Conservation (phyloP, 2,797 vertebrate species). For the Moxostoma hubbsi region DNA sequence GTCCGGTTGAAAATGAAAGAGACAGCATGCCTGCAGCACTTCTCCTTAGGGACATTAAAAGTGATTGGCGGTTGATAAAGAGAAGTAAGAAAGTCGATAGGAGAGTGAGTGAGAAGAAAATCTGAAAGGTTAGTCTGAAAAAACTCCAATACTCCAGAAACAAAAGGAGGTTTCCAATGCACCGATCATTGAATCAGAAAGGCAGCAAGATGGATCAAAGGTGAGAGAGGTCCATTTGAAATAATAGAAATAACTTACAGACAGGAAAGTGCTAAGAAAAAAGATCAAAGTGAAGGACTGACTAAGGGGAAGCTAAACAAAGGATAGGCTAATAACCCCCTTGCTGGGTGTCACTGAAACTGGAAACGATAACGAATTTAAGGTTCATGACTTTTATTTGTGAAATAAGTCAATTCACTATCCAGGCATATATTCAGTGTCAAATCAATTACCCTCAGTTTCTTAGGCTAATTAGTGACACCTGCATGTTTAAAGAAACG, state of each 20-base stretch:
- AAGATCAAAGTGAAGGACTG: not conserved
- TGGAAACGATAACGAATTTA: not conserved
- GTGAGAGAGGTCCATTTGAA: not conserved
- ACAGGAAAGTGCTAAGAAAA: not conserved
- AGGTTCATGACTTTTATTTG: not conserved
- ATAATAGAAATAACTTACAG: not conserved
- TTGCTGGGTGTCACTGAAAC: not conserved
- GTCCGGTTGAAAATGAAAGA: slow-evolving; percentile 11
- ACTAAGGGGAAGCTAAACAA: slow-evolving; percentile 6
- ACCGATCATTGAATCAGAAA: slow-evolving; percentile 9
- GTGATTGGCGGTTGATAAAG: slow-evolving; percentile 52
- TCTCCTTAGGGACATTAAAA: slow-evolving; percentile 43
- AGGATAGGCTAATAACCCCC: not conserved
- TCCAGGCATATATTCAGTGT: not conserved
- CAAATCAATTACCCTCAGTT: slow-evolving; percentile 20
- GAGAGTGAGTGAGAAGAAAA: slow-evolving; percentile 41
- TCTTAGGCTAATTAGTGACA: slow-evolving; percentile 18
- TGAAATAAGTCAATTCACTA: not conserved
- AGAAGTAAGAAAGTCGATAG: slow-evolving; percentile 53
- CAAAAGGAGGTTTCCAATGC: slow-evolving; percentile 8
- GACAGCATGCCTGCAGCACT: slow-evolving; percentile 37
- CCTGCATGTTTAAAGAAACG: not conserved
- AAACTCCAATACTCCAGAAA: slow-evolving; percentile 36
- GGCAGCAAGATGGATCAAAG: not conserved
- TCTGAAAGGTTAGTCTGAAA: slow-evolving; percentile 33